Conservation (phyloP, 2,888 invertebrate genomes). For the Noctua janthe region DNA sequence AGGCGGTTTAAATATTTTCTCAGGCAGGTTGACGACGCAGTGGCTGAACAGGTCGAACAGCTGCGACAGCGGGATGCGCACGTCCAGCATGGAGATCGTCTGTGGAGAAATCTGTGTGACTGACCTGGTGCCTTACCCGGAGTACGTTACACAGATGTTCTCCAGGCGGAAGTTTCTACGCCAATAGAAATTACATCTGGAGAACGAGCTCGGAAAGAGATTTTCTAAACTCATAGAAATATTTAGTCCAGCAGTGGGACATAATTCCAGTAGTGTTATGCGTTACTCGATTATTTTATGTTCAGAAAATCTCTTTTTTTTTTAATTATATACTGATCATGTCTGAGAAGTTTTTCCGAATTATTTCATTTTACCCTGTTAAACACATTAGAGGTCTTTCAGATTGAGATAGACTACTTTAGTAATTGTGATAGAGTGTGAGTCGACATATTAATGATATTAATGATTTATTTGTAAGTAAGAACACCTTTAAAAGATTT, state of each 20-base stretch:
- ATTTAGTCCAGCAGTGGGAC: neutral
- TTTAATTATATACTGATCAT: neutral
- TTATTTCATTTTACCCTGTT: neutral
- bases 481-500: neutral
- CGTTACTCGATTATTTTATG: neutral
- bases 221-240: neutral
- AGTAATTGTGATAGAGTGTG: neutral
- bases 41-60: constrained; percentile 97
- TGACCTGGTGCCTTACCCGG: neutral
- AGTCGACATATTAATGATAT: neutral
- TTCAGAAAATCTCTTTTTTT: neutral
- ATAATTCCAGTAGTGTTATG: neutral
- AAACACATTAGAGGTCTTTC: neutral
- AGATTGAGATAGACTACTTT: neutral
- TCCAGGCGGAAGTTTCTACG: too few relatives aligned
- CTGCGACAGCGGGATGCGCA: constrained; percentile 96
- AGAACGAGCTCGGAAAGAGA: neutral
- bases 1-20: constrained; percentile 84
- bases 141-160: neutral
- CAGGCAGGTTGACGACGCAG: constrained; percentile 92
- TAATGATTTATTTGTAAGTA: neutral
- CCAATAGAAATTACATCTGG: neutral
- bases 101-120: constrained; percentile 78
- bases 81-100: constrained; percentile 96
- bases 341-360: neutral